Evolutionary conservation across 2,797 vertebrate genomes (phyloP).

Genomic region (Poeciliopsis infans): DNA sequence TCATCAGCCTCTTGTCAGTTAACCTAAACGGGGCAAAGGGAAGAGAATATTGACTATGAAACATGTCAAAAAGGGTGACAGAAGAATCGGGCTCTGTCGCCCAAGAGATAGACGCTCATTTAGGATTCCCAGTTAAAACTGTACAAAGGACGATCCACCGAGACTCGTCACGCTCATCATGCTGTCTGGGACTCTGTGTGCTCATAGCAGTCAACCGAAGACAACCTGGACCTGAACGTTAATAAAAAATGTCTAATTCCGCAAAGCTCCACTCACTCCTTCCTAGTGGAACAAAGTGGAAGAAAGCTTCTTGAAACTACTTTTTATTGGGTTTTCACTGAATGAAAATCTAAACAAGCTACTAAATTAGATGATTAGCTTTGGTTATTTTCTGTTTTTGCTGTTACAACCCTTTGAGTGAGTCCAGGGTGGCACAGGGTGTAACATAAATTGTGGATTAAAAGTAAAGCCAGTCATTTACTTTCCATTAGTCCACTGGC

Average conservation of each 20-base stretch:
- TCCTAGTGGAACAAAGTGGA: neutral
- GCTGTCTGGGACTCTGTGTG: neutral
- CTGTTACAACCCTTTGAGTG: too few species aligned
- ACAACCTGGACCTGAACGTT: neutral
- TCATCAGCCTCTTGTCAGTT: neutral
- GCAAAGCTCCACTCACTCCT: neutral
- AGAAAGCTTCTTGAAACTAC: neutral
- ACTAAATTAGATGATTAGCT: neutral
- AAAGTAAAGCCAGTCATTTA: too few species aligned
- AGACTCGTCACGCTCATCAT: neutral
- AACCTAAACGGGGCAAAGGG: neutral
- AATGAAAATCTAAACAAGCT: neutral
- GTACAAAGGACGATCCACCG: neutral
- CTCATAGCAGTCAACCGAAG: neutral
- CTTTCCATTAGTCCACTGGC: too few species aligned
- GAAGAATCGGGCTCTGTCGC: neutral
- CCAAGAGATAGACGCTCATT: slow-evolving; percentile 1
- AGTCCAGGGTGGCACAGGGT: too few species aligned
- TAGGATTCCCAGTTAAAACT: neutral
- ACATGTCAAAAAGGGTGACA: neutral
- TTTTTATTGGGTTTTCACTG: neutral
- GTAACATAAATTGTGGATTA: too few species aligned
- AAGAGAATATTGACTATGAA: neutral
- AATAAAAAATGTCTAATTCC: neutral
- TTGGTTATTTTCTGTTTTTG: neutral